Evolutionary conservation across 2,797 vertebrate genomes (phyloP).

Genomic region (Apogon hyalosoma): DNA sequence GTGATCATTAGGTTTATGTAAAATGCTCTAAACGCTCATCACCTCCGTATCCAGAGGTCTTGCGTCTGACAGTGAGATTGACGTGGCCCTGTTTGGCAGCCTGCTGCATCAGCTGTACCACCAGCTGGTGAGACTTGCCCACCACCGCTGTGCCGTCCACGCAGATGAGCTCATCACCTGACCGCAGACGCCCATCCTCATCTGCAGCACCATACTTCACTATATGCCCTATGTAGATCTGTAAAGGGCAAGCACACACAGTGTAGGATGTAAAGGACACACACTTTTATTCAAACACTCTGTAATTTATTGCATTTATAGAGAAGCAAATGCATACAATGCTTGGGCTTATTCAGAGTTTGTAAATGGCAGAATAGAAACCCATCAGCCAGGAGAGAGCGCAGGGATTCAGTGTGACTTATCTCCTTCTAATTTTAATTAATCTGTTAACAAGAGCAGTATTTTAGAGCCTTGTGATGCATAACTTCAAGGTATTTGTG

Average conservation of each 20-base stretch:
- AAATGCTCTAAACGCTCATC: conserved; percentile 44
- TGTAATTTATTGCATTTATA: conserved; percentile 11
- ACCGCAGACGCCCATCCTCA: conserved; percentile 95
- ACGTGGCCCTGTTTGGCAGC: conserved; percentile 98
- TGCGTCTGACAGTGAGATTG: conserved; percentile 96
- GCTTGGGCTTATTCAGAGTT: conserved; percentile 20
- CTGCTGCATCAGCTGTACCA: conserved; percentile 99
- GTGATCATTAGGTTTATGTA: conserved; percentile 2
- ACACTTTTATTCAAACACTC: not conserved
- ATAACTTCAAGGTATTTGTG: conserved; percentile 37
- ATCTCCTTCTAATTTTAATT: conserved; percentile 17
- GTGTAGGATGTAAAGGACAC: not conserved
- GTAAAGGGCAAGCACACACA: conserved; percentile 31
- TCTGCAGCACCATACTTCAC: conserved; percentile 97
- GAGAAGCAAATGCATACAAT: not conserved
- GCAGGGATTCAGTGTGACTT: conserved; percentile 23
- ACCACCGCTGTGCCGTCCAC: conserved; percentile 98
- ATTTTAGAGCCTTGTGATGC: conserved; percentile 16
- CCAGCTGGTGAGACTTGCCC: conserved; percentile 97
- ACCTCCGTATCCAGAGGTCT: conserved; percentile 91
- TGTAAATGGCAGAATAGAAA: conserved; percentile 27
- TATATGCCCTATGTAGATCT: conserved; percentile 99
- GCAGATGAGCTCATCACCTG: conserved; percentile 96
- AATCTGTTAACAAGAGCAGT: conserved; percentile 6
- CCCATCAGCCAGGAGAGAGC: conserved; percentile 4